phyloP scores from a whole-genome alignment of 2,113 vertebrate species.

The Mola mola region DNA sequence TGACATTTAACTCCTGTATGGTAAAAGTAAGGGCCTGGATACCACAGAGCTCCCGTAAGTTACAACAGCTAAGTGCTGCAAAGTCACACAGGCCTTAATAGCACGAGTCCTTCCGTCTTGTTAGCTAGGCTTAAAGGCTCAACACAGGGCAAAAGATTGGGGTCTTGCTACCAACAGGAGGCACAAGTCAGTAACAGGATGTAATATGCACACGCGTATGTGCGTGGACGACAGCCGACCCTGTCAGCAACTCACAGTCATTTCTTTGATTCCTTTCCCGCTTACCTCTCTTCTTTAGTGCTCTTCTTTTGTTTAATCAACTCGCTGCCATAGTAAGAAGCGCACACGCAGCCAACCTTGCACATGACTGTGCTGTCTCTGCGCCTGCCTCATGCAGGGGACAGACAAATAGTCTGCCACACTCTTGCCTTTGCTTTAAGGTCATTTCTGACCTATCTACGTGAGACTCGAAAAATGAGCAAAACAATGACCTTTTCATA shows the following conservation, averaged over 20 bases:
- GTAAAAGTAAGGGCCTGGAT: background rate
- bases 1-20: background rate
- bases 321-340: constrained; percentile 21
- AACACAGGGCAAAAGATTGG: constrained; percentile 58
- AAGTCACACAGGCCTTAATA: constrained; percentile 56
- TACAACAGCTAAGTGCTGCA: constrained; percentile 51
- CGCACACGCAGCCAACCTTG: constrained; percentile 4
- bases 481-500: constrained; percentile 79
- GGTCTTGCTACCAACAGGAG: constrained; percentile 61
- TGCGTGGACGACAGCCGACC: background rate
- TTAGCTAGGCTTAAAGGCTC: constrained; percentile 61
- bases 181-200: constrained; percentile 65
- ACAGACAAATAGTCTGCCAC: constrained; percentile 48
- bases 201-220: constrained; percentile 18
- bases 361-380: constrained; percentile 38
- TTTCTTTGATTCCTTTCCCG: constrained; percentile 21
- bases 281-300: constrained; percentile 2
- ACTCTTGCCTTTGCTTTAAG: constrained; percentile 69
- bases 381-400: constrained; percentile 49
- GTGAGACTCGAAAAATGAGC: constrained; percentile 68
- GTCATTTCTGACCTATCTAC: constrained; percentile 75
- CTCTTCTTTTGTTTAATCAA: constrained; percentile 30
- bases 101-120: constrained; percentile 52
- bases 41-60: constrained; percentile 47
- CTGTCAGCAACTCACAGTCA: constrained; percentile 27